A percentile compares a stretch with the other conserved stretches of the same genome.
Evolutionary conservation across 2,888 invertebrate species (phyloP).

Genomic region (Drosophila dives): DNA sequence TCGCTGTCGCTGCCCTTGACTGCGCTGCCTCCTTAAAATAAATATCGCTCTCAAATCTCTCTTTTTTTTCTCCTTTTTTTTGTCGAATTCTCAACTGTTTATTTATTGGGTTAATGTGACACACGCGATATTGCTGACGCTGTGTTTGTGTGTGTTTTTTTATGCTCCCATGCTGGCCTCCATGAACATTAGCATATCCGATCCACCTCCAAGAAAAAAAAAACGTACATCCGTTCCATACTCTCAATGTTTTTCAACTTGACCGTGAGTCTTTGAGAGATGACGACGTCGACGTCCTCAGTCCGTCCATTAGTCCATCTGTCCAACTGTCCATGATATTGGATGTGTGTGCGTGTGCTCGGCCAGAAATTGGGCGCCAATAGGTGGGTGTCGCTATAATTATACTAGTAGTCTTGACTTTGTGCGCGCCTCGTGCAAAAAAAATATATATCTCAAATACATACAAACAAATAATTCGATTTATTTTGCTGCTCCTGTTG

Average conservation of each 20-base stretch:
- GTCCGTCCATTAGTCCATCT: conserved; percentile 11
- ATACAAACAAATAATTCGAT: conserved; percentile 16
- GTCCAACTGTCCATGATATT: conserved; percentile 58
- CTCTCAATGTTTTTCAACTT: conserved; percentile 79
- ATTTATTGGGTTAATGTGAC: conserved; percentile 81
- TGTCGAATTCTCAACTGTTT: conserved; percentile 39
- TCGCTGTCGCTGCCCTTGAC: conserved; percentile 61
- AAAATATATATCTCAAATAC: conserved; percentile 38
- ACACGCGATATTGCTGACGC: conserved; percentile 36
- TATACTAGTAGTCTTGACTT: conserved; percentile 75
- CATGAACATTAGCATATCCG: conserved; percentile 44
- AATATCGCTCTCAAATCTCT: conserved; percentile 34
- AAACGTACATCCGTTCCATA: conserved; percentile 52
- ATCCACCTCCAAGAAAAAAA: conserved; percentile 3
- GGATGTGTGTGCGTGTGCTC: conserved; percentile 39
- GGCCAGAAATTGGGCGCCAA: conserved; percentile 76
- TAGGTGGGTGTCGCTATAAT: conserved; percentile 82
- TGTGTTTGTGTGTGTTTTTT: conserved; percentile 4
- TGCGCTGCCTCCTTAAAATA: conserved; percentile 49
- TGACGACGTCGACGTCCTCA: conserved; percentile 42
- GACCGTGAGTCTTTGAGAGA: conserved; percentile 67
- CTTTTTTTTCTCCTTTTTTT: background rate
- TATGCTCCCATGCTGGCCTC: conserved; percentile 39
- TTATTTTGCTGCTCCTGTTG: background rate
- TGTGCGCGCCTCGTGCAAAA: conserved; percentile 81